A percentile compares a stretch with the other conserved stretches of the same genome.
Conservation (phyloP, 2,113 vertebrate species). For the Fukomys damarensis region DNA sequence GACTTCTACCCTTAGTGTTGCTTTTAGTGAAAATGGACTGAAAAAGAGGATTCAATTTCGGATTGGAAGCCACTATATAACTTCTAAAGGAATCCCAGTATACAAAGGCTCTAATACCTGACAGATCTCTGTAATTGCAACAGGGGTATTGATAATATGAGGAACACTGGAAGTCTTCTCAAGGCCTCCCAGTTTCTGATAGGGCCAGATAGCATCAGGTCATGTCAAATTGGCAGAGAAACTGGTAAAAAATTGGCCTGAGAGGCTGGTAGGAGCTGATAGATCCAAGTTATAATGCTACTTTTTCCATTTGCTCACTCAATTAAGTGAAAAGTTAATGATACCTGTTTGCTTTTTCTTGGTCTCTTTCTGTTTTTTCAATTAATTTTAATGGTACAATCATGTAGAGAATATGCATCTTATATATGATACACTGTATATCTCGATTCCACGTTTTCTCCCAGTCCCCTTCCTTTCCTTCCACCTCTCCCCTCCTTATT, state of each 20-base stretch:
- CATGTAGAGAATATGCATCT: too few relatives aligned
- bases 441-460: too few relatives aligned
- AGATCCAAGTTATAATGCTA: not conserved
- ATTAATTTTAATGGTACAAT: too few relatives aligned
- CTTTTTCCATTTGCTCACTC: not conserved
- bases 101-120: not conserved
- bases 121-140: not conserved
- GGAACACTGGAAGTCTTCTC: not conserved
- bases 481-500: too few relatives aligned
- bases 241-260: not conserved
- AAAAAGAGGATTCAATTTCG: conserved; percentile 25
- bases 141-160: not conserved
- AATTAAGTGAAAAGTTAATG: conserved; percentile 13
- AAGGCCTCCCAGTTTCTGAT: not conserved
- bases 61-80: not conserved
- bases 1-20: not conserved
- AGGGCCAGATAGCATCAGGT: not conserved
- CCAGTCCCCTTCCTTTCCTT: too few relatives aligned
- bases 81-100: not conserved
- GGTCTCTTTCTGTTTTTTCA: too few relatives aligned
- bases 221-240: not conserved
- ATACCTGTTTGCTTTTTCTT: not conserved
- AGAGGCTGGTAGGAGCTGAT: not conserved
- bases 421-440: too few relatives aligned
- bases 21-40: not conserved